Evolutionary conservation across 53 echinoderm and acorn worm genomes (phyloP), one percentile per base, ranked within the genome.

Genomic region (Echinometra lucunter): DNA sequence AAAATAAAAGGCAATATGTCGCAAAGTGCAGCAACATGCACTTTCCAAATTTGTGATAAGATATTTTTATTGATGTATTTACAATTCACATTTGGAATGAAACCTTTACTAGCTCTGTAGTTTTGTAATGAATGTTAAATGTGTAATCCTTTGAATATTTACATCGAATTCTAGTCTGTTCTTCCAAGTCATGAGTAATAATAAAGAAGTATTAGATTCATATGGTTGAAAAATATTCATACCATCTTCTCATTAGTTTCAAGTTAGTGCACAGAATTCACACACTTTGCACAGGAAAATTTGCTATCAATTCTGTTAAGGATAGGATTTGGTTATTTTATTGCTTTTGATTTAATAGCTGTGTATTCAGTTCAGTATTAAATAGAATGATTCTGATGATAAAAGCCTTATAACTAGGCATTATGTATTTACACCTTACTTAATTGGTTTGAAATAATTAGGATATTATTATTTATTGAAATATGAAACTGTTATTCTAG

Each of bases 121-220:
- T 44, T 42, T 42, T 42, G 44, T 85, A 45, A n/a, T 28, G 27
- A n/a, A 49, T 19, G 44, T 42, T 28, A 8, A n/a, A 49, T 19
- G 44, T 42, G 40, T 49, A 85, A n/a, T 28, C 47, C 47, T 11
- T 49, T 49, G 13, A 28, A 49, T 45, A 19, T 10, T 49, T 1
- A 45, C 25, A 25, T 19, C 49, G 10, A 85, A 85, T 25, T 49
- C 27, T 49, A 47, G 49, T 85, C 28, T 85, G 85, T 85, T 85
- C 85, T 85, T 85, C 85, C 85, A 85, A 47, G 38, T 85, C 19
- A 25, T 44, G 81, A 81, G 85, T 85, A 85, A 85, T 85, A 85
- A 85, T 1, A 12, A 85, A 85, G 13, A 30, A 85, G 85, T 85
- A 85, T 85, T 85, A 47, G 45, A 53, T 78, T 78, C 42, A 38